Percentiles rank a stretch among this genome's conserved stretches.
These are phyloP conservation scores for Philaethria dido DNA, from an alignment of 2,888 invertebrate species.

Conservation along the genomic window DNA sequence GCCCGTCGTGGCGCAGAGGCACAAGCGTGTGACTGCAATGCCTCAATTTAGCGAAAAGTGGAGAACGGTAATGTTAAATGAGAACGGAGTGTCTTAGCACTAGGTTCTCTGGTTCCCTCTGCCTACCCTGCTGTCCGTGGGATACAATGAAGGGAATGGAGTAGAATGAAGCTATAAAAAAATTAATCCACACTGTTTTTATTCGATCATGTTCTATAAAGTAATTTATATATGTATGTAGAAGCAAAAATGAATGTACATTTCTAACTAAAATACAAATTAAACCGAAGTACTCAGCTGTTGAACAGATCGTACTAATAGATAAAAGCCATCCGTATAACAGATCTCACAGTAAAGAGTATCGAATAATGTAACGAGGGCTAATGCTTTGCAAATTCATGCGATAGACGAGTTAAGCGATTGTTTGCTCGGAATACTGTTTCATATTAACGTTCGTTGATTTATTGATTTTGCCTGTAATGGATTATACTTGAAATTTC, in stretches of 20 bases:
- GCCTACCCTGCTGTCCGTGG: no score
- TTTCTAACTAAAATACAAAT: neutral
- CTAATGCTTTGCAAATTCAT: conserved; percentile 42
- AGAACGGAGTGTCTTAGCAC: no score
- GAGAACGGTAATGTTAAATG: no score
- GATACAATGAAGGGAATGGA: no score
- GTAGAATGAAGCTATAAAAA: no score
- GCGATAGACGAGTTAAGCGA: conserved; percentile 31
- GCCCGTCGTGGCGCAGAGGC: no score
- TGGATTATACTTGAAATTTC: conserved; percentile 4
- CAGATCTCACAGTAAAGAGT: conserved; percentile 35
- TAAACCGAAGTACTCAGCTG: conserved; percentile 1
- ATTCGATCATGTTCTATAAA: no score
- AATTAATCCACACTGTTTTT: no score
- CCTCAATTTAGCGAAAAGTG: no score
- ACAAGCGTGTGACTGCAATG: no score
- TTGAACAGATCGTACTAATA: conserved; percentile 12
- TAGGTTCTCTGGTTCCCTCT: no score
- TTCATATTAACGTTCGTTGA: conserved; percentile 25
- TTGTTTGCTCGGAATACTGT: conserved; percentile 37
- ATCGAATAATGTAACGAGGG: conserved; percentile 42
- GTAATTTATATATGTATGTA: no score
- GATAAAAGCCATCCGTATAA: conserved; percentile 18
- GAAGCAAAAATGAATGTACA: neutral
- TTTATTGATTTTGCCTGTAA: conserved; percentile 22